Evolutionary conservation across 2,797 vertebrate species (phyloP).

Genomic region (Uromys caudimaculatus): DNA sequence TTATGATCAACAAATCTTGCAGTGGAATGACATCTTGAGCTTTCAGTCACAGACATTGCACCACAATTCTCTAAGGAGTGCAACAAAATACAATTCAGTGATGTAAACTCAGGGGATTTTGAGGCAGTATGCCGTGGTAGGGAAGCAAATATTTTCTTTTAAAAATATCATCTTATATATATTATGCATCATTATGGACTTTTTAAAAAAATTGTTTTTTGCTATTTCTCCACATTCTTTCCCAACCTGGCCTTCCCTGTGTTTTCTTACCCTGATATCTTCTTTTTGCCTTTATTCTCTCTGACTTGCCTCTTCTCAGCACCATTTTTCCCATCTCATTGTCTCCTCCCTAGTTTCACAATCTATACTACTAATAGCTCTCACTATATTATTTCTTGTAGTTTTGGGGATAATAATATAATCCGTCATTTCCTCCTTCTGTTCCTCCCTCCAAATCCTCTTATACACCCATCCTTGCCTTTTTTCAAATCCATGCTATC

Average conservation of each 20-base stretch:
- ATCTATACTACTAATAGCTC: no score
- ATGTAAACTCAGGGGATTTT: not conserved
- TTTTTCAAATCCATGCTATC: not conserved
- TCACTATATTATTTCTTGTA: not conserved
- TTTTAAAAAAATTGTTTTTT: not conserved
- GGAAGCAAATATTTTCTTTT: not conserved
- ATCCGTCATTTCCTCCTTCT: not conserved
- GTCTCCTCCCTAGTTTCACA: not conserved
- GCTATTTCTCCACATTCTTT: not conserved
- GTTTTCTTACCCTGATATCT: no score
- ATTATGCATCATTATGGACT: not conserved
- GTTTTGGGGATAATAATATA: not conserved
- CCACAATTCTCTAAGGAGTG: not conserved
- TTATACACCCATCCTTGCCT: not conserved
- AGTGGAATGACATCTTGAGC: constrained; percentile 18
- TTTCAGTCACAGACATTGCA: not conserved
- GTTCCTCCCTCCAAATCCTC: not conserved
- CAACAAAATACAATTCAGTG: constrained; percentile 23
- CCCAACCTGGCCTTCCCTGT: no score
- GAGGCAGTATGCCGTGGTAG: not conserved
- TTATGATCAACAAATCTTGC: constrained; percentile 50
- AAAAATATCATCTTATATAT: not conserved
- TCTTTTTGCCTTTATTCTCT: not conserved
- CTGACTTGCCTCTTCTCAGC: not conserved
- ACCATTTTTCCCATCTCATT: not conserved